Conservation (phyloP, 2,113 vertebrate genomes). For the Xyrauchen texanus region DNA sequence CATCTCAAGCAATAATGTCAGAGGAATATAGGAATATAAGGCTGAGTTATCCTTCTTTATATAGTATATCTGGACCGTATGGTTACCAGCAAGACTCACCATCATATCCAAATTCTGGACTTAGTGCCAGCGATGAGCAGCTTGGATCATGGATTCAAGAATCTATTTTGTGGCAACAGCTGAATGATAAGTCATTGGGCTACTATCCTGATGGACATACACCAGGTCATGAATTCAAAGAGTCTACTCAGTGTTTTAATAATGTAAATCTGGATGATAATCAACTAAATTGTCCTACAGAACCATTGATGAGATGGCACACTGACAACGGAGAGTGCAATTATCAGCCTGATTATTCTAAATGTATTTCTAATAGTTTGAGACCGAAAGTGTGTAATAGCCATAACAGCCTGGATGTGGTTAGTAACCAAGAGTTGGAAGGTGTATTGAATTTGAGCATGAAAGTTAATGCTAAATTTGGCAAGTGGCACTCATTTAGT, state of each 20-base stretch:
- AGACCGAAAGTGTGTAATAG: constrained; percentile 65
- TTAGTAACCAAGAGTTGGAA: constrained; percentile 51
- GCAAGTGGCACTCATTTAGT: constrained; percentile 66
- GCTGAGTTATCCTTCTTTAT: constrained; percentile 58
- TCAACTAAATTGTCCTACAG: constrained; percentile 47
- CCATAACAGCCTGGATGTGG: constrained; percentile 59
- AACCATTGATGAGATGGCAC: constrained; percentile 18
- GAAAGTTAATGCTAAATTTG: constrained; percentile 56
- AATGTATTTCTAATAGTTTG: constrained; percentile 42
- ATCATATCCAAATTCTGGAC: constrained; percentile 47
- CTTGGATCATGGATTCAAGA: constrained; percentile 66
- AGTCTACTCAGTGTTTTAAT: constrained; percentile 42
- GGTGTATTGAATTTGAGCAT: constrained; percentile 73
- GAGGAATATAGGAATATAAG: constrained; percentile 46
- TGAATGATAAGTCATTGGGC: constrained; percentile 66
- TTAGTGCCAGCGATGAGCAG: constrained; percentile 67
- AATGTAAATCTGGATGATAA: constrained; percentile 51
- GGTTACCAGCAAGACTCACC: constrained; percentile 52
- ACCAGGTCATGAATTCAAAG: constrained; percentile 49
- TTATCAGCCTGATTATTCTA: constrained; percentile 44
- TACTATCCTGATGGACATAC: constrained; percentile 50
- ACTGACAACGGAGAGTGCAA: constrained; percentile 52
- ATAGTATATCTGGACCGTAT: constrained; percentile 49
- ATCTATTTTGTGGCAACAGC: constrained; percentile 71
- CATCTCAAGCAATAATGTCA: constrained; percentile 44